A percentile compares a stretch with the other conserved stretches of the same genome.
These are phyloP conservation scores for Rhinichthys osculus DNA, from an alignment of 2,797 vertebrate genomes.

Conservation along the genomic window DNA sequence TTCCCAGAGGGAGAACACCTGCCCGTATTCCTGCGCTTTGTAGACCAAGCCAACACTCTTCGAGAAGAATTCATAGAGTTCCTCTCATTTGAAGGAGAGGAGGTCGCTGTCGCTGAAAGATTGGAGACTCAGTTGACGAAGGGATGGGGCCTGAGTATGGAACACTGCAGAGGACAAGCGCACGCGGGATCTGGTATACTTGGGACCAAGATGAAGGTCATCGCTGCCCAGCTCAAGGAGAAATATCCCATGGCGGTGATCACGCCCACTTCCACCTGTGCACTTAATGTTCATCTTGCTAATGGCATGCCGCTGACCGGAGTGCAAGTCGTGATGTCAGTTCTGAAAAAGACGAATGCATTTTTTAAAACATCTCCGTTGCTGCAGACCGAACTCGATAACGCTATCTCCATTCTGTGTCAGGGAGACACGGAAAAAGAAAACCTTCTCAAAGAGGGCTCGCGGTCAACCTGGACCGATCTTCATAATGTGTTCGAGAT, in stretches of 20 bases:
- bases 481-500: constrained; percentile 91
- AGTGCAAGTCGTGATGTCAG: constrained; percentile 87
- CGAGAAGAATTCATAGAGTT: constrained; percentile 95
- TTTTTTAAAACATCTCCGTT: constrained; percentile 82
- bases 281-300: constrained; percentile 90
- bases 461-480: constrained; percentile 83
- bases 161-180: constrained; percentile 93
- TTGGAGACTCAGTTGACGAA: constrained; percentile 87
- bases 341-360: constrained; percentile 82
- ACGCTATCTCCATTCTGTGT: constrained; percentile 79
- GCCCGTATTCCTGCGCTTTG: constrained; percentile 89
- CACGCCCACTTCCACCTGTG: constrained; percentile 87
- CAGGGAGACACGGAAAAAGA: constrained; percentile 84
- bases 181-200: constrained; percentile 88
- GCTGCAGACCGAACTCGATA: constrained; percentile 83
- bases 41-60: constrained; percentile 88
- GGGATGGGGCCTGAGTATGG: constrained; percentile 94
- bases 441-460: constrained; percentile 79
- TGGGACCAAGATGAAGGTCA: constrained; percentile 91
- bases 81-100: constrained; percentile 82
- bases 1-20: constrained; percentile 84
- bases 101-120: constrained; percentile 82
- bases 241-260: constrained; percentile 91
- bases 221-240: constrained; percentile 86
- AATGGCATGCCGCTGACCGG: constrained; percentile 88